Evolutionary conservation across 2,888 invertebrate species (phyloP).

Genomic region (Nycteola revayana): DNA sequence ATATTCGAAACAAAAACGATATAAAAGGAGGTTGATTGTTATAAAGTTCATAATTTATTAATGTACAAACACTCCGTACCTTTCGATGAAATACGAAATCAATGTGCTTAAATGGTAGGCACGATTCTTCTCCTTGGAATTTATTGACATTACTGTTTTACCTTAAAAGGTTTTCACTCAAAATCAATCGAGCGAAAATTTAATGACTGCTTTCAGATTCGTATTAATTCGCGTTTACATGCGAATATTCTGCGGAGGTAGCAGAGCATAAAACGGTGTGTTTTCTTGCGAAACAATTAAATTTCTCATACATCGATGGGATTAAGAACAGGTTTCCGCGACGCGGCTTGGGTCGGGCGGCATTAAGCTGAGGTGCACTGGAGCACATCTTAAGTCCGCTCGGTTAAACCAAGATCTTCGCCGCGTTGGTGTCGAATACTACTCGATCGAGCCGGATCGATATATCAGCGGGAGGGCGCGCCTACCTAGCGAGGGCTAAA

Average conservation of each 20-base stretch:
- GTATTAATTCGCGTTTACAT: conserved; percentile 67
- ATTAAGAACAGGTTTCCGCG: conserved; percentile 56
- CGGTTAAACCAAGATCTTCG: conserved; percentile 61
- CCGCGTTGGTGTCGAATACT: conserved; percentile 55
- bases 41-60: conserved; percentile 25
- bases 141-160: conserved; percentile 66
- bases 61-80: conserved; percentile 30
- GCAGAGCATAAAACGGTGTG: conserved; percentile 59
- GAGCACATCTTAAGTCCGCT: conserved; percentile 65
- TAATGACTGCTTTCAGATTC: conserved; percentile 76
- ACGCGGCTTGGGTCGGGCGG: conserved; percentile 42
- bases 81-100: conserved; percentile 41
- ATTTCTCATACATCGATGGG: conserved; percentile 68
- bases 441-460: conserved; percentile 62
- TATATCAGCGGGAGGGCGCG: conserved; percentile 63
- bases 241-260: conserved; percentile 55
- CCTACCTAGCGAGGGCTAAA: conserved; percentile 73
- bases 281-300: conserved; percentile 76
- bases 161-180: conserved; percentile 70
- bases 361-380: conserved; percentile 52
- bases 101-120: conserved; percentile 48
- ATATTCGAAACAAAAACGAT: conserved; percentile 9
- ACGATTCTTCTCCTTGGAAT: conserved; percentile 45
- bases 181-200: conserved; percentile 73
- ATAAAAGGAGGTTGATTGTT: conserved; percentile 15